These are phyloP conservation scores for Ostrea denselamellosa DNA, from an alignment of 1,140 invertebrate genomes.

Conservation along the genomic window DNA sequence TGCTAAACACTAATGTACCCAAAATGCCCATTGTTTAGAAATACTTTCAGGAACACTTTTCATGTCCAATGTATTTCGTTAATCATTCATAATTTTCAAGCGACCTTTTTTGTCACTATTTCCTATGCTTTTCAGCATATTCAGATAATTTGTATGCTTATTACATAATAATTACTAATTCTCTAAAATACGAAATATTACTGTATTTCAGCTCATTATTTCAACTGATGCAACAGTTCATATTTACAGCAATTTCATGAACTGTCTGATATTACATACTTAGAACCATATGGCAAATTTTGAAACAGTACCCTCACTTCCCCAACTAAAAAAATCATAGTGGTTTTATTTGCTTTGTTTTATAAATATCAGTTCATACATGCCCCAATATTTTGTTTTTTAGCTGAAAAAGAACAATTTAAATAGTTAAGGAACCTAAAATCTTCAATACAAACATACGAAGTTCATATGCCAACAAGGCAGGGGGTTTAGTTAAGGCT, in stretches of 20 bases:
- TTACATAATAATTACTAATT: background rate
- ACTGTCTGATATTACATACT: conserved; percentile 22
- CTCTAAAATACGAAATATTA: background rate
- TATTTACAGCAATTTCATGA: background rate
- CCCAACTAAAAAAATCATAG: background rate
- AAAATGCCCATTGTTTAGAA: background rate
- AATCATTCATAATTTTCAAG: conserved; percentile 14
- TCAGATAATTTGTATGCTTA: background rate
- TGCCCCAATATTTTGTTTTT: background rate
- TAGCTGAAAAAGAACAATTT: background rate
- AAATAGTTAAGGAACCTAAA: background rate
- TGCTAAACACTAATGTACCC: conserved; percentile 2
- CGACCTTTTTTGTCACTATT: conserved; percentile 18
- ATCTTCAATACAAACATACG: background rate
- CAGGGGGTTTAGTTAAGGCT: conserved; percentile 7
- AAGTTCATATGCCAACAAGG: conserved; percentile 1
- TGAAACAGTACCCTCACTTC: background rate
- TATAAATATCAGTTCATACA: conserved; percentile 13
- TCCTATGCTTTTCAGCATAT: conserved; percentile 1
- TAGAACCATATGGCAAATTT: conserved; percentile 20
- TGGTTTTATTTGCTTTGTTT: background rate
- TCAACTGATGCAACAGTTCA: background rate
- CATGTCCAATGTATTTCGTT: background rate
- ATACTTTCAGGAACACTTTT: background rate
- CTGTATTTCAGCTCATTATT: background rate